These are phyloP conservation scores for Lycorma delicatula DNA, from an alignment of 1,140 invertebrate species.

Conservation along the genomic window DNA sequence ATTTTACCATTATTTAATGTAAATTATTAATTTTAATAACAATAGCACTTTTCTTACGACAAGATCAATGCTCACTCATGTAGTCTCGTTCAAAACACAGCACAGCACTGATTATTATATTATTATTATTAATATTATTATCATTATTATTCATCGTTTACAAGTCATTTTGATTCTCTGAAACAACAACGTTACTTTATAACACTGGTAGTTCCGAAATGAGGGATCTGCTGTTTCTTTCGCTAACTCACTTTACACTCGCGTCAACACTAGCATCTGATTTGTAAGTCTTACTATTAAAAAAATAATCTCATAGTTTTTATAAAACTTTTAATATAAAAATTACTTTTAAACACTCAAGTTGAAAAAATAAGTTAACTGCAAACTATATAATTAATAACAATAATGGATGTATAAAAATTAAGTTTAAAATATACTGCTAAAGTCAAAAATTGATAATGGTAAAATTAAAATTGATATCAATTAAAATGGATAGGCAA, in stretches of 20 bases:
- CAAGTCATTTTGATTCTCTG: too few relatives aligned
- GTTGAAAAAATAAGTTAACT: background rate
- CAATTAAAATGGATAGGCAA: background rate
- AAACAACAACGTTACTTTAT: too few relatives aligned
- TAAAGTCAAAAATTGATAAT: background rate
- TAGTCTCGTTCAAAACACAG: too few relatives aligned
- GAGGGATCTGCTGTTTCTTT: background rate
- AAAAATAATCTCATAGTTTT: background rate
- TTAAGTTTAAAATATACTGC: background rate
- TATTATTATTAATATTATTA: too few relatives aligned
- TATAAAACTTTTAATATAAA: background rate
- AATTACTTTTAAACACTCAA: background rate
- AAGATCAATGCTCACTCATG: too few relatives aligned
- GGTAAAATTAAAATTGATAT: background rate
- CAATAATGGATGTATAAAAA: background rate
- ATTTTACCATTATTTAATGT: too few relatives aligned
- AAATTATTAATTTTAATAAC: too few relatives aligned
- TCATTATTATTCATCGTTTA: too few relatives aligned
- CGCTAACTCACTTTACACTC: background rate
- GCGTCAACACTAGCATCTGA: background rate
- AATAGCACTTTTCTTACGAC: too few relatives aligned
- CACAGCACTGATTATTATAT: too few relatives aligned
- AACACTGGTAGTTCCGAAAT: constrained; percentile 4
- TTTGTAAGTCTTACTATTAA: background rate
- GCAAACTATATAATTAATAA: background rate